Base-by-base conservation (phyloP, 2,113 vertebrate species). In the Tachysurus vachellii region DNA sequence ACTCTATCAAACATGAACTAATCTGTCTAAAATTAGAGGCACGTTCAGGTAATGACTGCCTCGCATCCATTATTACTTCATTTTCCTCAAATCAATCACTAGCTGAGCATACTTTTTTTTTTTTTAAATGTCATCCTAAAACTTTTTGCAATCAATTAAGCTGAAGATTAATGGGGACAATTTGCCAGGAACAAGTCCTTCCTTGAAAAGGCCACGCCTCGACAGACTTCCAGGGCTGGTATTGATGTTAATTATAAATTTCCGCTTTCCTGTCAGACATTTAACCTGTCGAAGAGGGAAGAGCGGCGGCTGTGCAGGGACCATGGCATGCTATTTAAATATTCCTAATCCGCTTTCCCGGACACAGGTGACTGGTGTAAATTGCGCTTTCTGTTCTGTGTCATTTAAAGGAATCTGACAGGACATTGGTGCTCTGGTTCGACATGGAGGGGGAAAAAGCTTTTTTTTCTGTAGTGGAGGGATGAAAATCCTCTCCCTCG, bases 81-180 rank as follows among this genome's bases (percentile, higher is more conserved):
- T 91, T 95, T 94, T 92, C 90, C 92, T 90, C 90, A 90, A 93
- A 96, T 95, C 94, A 95, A 95, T 96, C 95, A 95, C 91, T 88
- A 91, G 77, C 89, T 83, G 89, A 89, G 89, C 92, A 93, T 89
- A 93, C 90, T 86, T 90, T 93, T 94, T 95, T 90, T 94, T 95
- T 95, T 94, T 94, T 93, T 89, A 96, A 95, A 96, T 96, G 95
- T 95, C 95, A 96, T 95, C 93, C 93, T 93, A 92, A 94, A 95
- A 95, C 94, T 94, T 94, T 95, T 94, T 94, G 94, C 94, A 95
- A 95, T 96, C 95, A 95, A 96, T 96, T 96, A 95, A 93, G 93
- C 88, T 89, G 88, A 93, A 95, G 95, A 96, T 96, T 96, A 96
- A 96, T 94, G 95, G 94, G 94, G 93, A 94, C 94, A 95, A 95